A percentile compares a stretch with the other conserved stretches of the same genome.
Evolutionary conservation across 1,140 invertebrate species (phyloP).

Genomic region (Globodera rostochiensis): DNA sequence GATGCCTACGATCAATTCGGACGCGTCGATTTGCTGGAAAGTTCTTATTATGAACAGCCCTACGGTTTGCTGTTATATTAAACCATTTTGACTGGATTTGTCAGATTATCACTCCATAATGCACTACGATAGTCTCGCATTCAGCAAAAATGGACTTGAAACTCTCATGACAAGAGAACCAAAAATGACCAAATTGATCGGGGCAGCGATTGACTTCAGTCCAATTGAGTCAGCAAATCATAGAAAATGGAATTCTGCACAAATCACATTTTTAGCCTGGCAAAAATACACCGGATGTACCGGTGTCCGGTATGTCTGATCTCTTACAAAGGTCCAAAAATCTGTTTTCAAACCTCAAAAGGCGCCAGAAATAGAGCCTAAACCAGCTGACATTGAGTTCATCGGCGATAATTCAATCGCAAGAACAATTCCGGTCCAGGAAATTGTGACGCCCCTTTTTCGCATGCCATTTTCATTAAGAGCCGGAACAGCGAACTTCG

Average conservation of each 20-base stretch:
- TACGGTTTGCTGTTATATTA: constrained; percentile 40
- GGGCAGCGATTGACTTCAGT: constrained; percentile 63
- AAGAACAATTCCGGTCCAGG: not conserved
- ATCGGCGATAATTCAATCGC: constrained; percentile 12
- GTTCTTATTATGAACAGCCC: constrained; percentile 59
- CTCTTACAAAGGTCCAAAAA: no score
- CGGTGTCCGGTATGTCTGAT: constrained; percentile 37
- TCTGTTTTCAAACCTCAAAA: not conserved
- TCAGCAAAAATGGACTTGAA: constrained; percentile 62
- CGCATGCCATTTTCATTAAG: not conserved
- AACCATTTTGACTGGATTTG: not conserved
- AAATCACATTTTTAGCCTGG: constrained; percentile 29
- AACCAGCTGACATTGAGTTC: constrained; percentile 5
- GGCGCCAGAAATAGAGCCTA: not conserved
- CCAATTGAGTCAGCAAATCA: constrained; percentile 44
- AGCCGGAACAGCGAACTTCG: not conserved
- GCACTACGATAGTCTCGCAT: constrained; percentile 65
- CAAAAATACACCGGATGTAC: constrained; percentile 64
- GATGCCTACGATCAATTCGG: constrained; percentile 63
- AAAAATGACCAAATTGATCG: constrained; percentile 62
- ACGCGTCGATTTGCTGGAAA: constrained; percentile 66
- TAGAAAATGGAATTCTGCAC: not conserved
- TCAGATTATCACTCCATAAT: constrained; percentile 58
- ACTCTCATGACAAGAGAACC: constrained; percentile 58
- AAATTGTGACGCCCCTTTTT: constrained; percentile 2